phyloP scores from a whole-genome alignment of 2,888 invertebrate genomes.

The Sphinx pinastri region DNA sequence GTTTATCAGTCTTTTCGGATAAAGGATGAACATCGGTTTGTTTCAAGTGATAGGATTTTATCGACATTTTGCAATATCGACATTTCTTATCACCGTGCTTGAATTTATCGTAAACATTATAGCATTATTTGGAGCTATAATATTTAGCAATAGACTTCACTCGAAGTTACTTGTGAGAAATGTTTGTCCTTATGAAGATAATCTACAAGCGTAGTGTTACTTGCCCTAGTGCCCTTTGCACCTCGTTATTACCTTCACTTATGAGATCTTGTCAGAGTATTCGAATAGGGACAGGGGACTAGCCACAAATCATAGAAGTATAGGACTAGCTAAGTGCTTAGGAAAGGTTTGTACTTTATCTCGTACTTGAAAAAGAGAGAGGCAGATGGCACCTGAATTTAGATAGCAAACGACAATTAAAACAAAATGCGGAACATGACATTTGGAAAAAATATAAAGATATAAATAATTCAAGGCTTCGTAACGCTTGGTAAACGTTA shows the following conservation, averaged over 20 bases:
- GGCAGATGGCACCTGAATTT: neutral
- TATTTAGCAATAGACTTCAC: too few species aligned
- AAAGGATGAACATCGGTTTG: conserved; percentile 23
- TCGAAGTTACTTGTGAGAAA: neutral
- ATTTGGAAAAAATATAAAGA: neutral
- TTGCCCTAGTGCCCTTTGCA: neutral
- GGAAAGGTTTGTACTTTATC: neutral
- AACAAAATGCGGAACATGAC: neutral
- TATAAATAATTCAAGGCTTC: conserved; percentile 10
- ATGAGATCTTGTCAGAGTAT: neutral
- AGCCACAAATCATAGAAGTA: too few species aligned
- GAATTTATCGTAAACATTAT: too few species aligned
- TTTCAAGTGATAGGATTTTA: conserved; percentile 6
- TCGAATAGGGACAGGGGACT: too few species aligned
- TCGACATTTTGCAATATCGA: neutral
- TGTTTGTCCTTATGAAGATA: neutral
- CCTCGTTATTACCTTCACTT: neutral
- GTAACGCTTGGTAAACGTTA: neutral
- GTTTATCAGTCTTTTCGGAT: conserved; percentile 33
- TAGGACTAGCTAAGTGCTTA: neutral
- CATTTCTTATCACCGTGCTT: neutral
- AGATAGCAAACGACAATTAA: neutral
- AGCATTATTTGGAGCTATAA: too few species aligned
- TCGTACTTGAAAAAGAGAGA: neutral
- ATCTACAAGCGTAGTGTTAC: neutral